Base-by-base conservation (phyloP, 64 coral and sea anemone species). In the Trachythela sp. region DNA sequence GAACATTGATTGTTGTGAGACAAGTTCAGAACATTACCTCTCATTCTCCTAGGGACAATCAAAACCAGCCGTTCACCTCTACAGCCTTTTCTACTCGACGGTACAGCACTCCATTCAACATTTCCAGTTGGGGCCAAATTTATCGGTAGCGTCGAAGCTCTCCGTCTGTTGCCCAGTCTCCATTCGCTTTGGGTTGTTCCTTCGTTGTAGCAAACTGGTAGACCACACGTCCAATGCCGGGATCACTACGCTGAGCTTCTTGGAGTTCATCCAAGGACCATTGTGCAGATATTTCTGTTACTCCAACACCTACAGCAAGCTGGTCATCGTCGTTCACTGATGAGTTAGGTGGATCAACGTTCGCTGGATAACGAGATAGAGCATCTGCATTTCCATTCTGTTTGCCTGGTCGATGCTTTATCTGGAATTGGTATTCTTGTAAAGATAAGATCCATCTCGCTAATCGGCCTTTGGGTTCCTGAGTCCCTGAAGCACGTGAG, bases 311-410 rank as follows among this genome's bases (percentile, higher is more conserved):
- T 2, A 38, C 31, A 2, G 33, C 75, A 18, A 37, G 32, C 2
- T 37, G 8, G 33, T 37, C 75, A 10, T 35, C 33, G 0, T 35
- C 37, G 35, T 35, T 35, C 33, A 39, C 2, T 4, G 34, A 13
- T 80, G 75, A 38, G 31, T 13, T 14, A 38, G 75, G 13, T 13
- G 33, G 34, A 64, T 64, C 26, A 5, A 64, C 22, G 18, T 64
- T 22, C 17, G 26, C 56, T 40, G 87, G 87, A 27, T 24, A 40
- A 15, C 88, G 72, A 40, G 75, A 84, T 2, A 90, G 48, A 9
- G 77, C 76, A 40, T 90, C 88, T 24, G 85, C 50, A 10, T 87
- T 87, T 20, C 48, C 45, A 39, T 87, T 51, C 7, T 58, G 33
- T 27, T 2, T 54, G 48, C 85, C 85, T 6, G 85, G 42, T 54